These are phyloP conservation scores for Galerucella nymphaeae DNA, from an alignment of 2,888 invertebrate genomes.

Conservation along the genomic window DNA sequence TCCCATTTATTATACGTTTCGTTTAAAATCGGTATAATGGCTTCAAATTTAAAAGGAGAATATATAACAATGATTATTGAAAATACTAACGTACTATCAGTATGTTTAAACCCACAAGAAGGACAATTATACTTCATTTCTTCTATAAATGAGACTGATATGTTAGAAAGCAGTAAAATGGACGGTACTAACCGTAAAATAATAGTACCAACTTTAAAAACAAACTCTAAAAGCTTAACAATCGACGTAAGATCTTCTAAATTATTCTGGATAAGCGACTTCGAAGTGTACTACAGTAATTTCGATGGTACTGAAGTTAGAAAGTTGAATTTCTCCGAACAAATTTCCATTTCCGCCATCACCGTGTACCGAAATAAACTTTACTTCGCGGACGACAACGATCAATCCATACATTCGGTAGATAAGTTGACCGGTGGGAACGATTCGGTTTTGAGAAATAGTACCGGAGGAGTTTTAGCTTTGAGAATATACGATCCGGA, in stretches of 20 bases:
- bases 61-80: conserved; percentile 67
- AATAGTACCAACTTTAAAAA: conserved; percentile 54
- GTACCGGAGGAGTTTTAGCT: conserved; percentile 68
- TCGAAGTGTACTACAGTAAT: conserved; percentile 68
- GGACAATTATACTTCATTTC: conserved; percentile 70
- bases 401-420: conserved; percentile 72
- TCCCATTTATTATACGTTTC: conserved; percentile 79
- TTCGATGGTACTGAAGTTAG: conserved; percentile 53
- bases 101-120: conserved; percentile 77
- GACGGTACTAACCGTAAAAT: conserved; percentile 70
- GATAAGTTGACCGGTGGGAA: conserved; percentile 70
- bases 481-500: conserved; percentile 78
- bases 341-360: conserved; percentile 71
- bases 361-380: conserved; percentile 74
- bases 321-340: conserved; percentile 57
- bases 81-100: conserved; percentile 70
- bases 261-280: conserved; percentile 79
- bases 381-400: conserved; percentile 78
- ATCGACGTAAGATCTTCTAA: conserved; percentile 53
- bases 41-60: conserved; percentile 78
- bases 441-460: conserved; percentile 66
- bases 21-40: conserved; percentile 75
- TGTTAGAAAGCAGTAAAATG: conserved; percentile 73
- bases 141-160: conserved; percentile 46
- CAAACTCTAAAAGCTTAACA: conserved; percentile 59